Base-by-base conservation (phyloP, 1,140 invertebrate species). In the Anastrepha ludens region DNA sequence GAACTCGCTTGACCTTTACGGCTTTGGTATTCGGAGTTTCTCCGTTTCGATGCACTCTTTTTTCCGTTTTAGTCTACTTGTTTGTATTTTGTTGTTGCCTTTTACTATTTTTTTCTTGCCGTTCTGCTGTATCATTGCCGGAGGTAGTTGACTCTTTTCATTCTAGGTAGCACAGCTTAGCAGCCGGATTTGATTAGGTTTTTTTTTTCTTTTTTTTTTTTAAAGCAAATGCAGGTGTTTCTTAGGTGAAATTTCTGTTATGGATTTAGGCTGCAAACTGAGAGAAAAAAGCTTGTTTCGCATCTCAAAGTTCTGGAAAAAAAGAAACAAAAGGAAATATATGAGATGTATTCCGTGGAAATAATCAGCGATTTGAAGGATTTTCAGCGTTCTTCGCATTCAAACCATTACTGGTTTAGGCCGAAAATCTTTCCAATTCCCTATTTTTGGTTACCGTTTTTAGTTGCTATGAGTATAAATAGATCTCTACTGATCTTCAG, bases 1-100 rank as follows among this genome's bases (percentile, higher is more conserved):
- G 47, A 81, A 81, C 47, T 81, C 50, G 47, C 47, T 81, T 81
- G 47, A 81, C 74, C 74, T 81, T 81, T 55, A 29, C n/a, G 44
- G 15, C 15, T 2, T 55, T n/a, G 2, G 74, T 11, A 81, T 81
- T 15, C 9, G 47, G 7, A 81, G 50, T 55, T 50, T 55, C 44
- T 20, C 47, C n/a, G 41, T 81, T 50, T 62, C 29, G 74, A 7
- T 29, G 15, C n/a, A 55, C 74, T 81, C n/a, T 29, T 29, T 50
- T 78, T 78, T 78, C 44, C 6, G 8, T 81, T 55, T 55, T 20
- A 29, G 47, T n/a, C 44, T 74, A 11, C 41, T 44, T 0, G 4
- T 11, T 62, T 62, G 3, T 81, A 1, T 47, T 3, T 81, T 58
- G 17, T 81, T 29, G 7, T n/a, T 74, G 39, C 41, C 7, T 11